Percentiles rank a stretch among this genome's conserved stretches.
Conservation (phyloP, 2,888 invertebrate species). For the Heliconius aoede region DNA sequence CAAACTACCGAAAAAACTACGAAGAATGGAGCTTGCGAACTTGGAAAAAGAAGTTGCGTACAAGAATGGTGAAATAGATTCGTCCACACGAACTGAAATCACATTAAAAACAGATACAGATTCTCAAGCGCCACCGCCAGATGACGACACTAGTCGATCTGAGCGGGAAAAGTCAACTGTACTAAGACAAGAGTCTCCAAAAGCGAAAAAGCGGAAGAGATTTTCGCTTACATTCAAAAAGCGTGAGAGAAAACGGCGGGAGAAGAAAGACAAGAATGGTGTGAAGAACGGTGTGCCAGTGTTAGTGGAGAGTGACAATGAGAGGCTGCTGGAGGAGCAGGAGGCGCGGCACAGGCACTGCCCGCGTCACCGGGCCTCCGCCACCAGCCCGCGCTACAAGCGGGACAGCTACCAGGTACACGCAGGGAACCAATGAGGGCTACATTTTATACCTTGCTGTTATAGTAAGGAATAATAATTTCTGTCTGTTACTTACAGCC, state of each 20-base stretch:
- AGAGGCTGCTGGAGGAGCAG: conserved; percentile 75
- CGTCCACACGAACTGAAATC: conserved; percentile 72
- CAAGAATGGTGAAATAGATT: conserved; percentile 71
- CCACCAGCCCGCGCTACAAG: conserved; percentile 78
- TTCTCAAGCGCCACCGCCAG: conserved; percentile 70
- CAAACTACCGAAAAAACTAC: conserved; percentile 78
- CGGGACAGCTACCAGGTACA: conserved; percentile 82
- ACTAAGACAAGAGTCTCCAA: conserved; percentile 75
- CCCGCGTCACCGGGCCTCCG: conserved; percentile 62
- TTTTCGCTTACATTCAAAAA: conserved; percentile 79
- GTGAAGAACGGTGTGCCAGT: conserved; percentile 66
- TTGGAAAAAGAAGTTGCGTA: conserved; percentile 80
- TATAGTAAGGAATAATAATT: not conserved
- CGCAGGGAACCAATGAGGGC: conserved; percentile 30
- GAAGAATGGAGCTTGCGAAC: conserved; percentile 77
- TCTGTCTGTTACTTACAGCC: not conserved
- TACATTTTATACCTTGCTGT: not conserved
- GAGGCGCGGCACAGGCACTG: conserved; percentile 71
- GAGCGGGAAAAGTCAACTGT: conserved; percentile 74
- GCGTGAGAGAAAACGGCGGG: conserved; percentile 75
- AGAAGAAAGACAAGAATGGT: conserved; percentile 76
- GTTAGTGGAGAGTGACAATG: conserved; percentile 73
- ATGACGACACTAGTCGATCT: conserved; percentile 78
- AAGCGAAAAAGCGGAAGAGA: conserved; percentile 77
- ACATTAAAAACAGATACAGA: conserved; percentile 77